phyloP scores from a whole-genome alignment of 37 sponge, comb jelly and placozoan genomes.

The Axinella damicornis region DNA sequence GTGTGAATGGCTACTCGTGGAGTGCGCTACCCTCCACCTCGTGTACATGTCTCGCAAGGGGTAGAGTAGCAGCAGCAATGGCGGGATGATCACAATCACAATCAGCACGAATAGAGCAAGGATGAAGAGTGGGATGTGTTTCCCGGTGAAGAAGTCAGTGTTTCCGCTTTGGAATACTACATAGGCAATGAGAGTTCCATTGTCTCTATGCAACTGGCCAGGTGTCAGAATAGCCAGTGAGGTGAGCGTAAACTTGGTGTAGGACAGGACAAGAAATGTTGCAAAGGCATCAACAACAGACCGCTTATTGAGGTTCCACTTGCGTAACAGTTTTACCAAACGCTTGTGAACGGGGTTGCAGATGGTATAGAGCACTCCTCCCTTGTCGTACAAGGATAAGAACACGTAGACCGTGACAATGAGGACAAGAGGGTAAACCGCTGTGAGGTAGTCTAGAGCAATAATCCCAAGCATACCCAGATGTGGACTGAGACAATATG shows the following conservation, averaged over 20 bases:
- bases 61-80: conserved; percentile 37
- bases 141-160: background rate
- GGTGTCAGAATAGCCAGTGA: conserved; percentile 37
- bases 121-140: conserved; percentile 19
- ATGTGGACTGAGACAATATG: conserved; percentile 6
- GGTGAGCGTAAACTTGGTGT: conserved; percentile 48
- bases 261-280: conserved; percentile 54
- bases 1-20: no score
- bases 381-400: conserved; percentile 28
- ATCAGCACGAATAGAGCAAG: conserved; percentile 11
- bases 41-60: background rate
- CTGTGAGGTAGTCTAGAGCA: conserved; percentile 17
- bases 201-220: background rate
- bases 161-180: conserved; percentile 27
- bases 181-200: background rate
- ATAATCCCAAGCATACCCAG: background rate
- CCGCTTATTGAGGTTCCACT: conserved; percentile 27
- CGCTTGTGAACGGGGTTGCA: conserved; percentile 15
- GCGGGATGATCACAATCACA: conserved; percentile 40
- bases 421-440: conserved; percentile 22
- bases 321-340: conserved; percentile 16
- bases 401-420: conserved; percentile 9
- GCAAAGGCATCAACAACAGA: conserved; percentile 50
- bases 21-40: background rate
- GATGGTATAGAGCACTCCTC: background rate